A percentile compares a stretch with the other conserved stretches of the same genome.
Evolutionary conservation across 2,113 vertebrate species (phyloP).

Genomic region (Aegithalos caudatus): DNA sequence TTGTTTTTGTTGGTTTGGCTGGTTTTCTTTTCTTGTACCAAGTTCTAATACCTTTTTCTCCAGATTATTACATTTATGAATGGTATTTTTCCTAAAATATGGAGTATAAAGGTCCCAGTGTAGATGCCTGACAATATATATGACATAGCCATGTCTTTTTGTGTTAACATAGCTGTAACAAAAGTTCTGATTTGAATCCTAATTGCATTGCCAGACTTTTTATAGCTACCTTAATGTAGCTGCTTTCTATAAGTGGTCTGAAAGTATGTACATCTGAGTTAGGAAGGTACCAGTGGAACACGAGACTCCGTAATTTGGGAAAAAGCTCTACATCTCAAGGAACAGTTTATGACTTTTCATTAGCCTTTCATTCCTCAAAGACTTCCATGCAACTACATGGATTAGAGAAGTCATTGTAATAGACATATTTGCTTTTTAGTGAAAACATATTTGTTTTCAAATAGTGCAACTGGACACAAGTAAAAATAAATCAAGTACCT

Average conservation of each 20-base stretch:
- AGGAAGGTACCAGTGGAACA: not conserved
- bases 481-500: not conserved
- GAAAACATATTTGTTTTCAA: not conserved
- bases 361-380: not conserved
- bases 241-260: not conserved
- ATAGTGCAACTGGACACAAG: not conserved
- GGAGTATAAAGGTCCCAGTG: not conserved
- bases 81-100: not conserved
- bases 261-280: not conserved
- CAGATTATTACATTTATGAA: not conserved
- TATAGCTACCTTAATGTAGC: not conserved
- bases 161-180: not conserved
- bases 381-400: not conserved
- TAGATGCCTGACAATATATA: not conserved
- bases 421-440: not conserved
- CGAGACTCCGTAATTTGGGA: not conserved
- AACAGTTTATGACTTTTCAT: not conserved
- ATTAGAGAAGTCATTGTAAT: not conserved
- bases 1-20: not conserved
- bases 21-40: not conserved
- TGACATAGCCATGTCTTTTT: not conserved
- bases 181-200: not conserved
- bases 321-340: not conserved
- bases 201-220: not conserved
- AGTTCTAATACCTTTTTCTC: not conserved